Evolutionary conservation across 2,113 vertebrate species (phyloP).

Genomic region (Myrmecophaga tridactyla): DNA sequence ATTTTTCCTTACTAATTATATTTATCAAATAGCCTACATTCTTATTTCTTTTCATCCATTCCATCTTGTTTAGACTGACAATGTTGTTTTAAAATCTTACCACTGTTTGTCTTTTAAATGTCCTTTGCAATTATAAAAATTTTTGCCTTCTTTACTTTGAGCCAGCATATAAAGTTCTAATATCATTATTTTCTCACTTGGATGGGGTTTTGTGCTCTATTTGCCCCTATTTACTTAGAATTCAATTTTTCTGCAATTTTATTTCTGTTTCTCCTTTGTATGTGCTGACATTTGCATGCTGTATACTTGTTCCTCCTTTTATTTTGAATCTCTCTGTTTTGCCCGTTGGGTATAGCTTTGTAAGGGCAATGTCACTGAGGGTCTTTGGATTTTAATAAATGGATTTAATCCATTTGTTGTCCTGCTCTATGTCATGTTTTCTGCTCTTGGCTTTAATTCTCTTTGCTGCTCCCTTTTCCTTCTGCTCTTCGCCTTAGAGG

Average conservation of each 20-base stretch:
- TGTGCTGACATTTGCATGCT: not conserved
- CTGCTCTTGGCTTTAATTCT: not conserved
- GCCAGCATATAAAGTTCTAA: not conserved
- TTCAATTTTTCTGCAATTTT: not conserved
- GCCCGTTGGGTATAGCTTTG: not conserved
- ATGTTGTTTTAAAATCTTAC: not conserved
- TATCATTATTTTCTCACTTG: not conserved
- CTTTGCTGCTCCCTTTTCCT: accelerated
- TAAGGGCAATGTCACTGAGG: not conserved
- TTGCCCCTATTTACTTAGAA: not conserved
- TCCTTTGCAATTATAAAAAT: not conserved
- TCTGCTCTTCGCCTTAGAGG: not conserved
- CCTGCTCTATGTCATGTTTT: accelerated
- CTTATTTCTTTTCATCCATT: not conserved
- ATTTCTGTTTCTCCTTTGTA: not conserved
- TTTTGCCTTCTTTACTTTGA: not conserved
- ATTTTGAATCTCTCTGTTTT: not conserved
- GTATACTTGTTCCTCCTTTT: not conserved
- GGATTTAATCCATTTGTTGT: not conserved
- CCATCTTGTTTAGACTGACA: not conserved
- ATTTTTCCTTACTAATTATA: not conserved
- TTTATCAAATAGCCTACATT: not conserved
- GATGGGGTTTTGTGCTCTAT: not conserved
- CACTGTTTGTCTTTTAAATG: not conserved
- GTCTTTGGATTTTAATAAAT: not conserved